Evolutionary conservation across 2,113 vertebrate genomes (phyloP), one percentile per base, ranked within the genome.

Genomic region (Oriolus oriolus): DNA sequence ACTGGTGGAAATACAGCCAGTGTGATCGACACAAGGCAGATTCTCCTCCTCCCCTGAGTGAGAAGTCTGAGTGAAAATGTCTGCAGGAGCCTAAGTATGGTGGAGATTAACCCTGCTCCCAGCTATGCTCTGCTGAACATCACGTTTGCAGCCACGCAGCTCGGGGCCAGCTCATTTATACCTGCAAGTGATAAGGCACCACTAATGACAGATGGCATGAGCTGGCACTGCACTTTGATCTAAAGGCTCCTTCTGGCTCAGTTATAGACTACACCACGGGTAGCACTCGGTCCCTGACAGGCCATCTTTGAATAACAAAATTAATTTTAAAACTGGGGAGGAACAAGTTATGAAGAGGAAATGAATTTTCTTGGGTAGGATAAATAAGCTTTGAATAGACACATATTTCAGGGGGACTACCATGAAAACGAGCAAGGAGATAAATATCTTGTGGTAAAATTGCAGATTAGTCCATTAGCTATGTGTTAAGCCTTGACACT

Each of bases 401-500:
- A 53, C 30, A 20, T 80, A 89, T 60, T 78, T 68, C 82, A 87
- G 63, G 57, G 54, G 84, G 30, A 61, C 54, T 57, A 53, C 1
- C 1, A 24, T 45, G 45, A 79, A 95, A 90, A 89, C 2, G 31
- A 87, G 66, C 42, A 71, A 80, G n/a, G 70, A 91, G 59, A 73
- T 75, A 73, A 76, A 61, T 53, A 23, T 26, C 56, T 87, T n/a
- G 84, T 71, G 59, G 81, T 85, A 73, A 87, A 84, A 73, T 35
- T 79, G 76, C 63, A 82, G 57, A 77, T 89, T 79, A 91, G 49
- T 30, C 54, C 45, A 65, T 84, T 84, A 95, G 65, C 59, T 87
- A 39, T 61, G 77, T 65, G 82, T 71, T 91, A 81, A 93, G 68
- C 30, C 90, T 79, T 91, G 57, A 89, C 66, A 84, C n/a, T 77